These are phyloP conservation scores for Percopsis transmontana DNA, from an alignment of 2,113 vertebrate species.

Conservation along the genomic window DNA sequence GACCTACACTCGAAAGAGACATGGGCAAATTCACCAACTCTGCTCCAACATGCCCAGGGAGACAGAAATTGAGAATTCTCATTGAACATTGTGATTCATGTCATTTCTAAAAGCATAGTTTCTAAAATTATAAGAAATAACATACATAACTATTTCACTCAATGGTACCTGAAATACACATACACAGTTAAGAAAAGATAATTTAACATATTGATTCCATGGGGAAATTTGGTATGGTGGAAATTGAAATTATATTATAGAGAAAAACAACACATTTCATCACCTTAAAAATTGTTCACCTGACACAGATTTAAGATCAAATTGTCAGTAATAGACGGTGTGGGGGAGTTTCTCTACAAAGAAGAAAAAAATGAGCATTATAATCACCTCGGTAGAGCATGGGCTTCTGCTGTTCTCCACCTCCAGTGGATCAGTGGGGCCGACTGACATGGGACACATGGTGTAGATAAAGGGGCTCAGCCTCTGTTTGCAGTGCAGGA, in stretches of 20 bases:
- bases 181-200: no score
- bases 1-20: constrained; percentile 73
- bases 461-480: constrained; percentile 91
- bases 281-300: no score
- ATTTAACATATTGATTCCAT: no score
- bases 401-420: constrained; percentile 82
- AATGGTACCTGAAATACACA: no score
- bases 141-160: neutral
- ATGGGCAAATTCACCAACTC: constrained; percentile 76
- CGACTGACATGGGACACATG: constrained; percentile 80
- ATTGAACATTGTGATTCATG: constrained; percentile 54
- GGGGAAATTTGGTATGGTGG: no score
- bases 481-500: constrained; percentile 94
- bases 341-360: no score
- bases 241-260: no score
- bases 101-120: constrained; percentile 5
- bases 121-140: no score
- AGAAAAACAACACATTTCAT: no score
- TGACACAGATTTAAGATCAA: no score
- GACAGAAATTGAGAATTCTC: constrained; percentile 70
- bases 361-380: neutral
- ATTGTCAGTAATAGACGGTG: no score
- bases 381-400: constrained; percentile 87
- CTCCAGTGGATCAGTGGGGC: constrained; percentile 70
- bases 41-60: constrained; percentile 69